Base-by-base conservation (phyloP, 2,888 invertebrate species). In the Keiferia lycopersicella region DNA sequence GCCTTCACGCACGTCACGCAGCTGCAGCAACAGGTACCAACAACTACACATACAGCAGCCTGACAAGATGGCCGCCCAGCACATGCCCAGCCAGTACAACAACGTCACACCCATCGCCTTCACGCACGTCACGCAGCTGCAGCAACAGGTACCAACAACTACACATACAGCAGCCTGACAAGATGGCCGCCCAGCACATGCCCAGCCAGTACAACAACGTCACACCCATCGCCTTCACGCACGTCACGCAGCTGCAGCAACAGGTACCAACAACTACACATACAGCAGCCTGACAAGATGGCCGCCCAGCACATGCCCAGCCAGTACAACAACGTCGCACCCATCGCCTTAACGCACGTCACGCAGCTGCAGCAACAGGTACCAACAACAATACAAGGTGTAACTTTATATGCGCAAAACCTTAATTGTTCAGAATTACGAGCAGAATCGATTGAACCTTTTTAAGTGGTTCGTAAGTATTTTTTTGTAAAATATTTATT, bases 141-240 rank as follows among this genome's bases (percentile, higher is more conserved):
- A 14, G 50, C 71, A 3, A 69, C 78, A 69, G 71, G 81, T 80
- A 7, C 10, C 6, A 26, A 26, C 26, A 26, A 26, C 26, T 4
- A 26, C 26, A 26, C 6, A 26, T 26, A 26, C 26, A 26, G 70
- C 93, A 93, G 73, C 88, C 92, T 18, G 93, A 92, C 78, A 89
- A 89, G 77, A 81, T 88, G 85, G 77, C 83, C 45, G 73, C 76
- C 69, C 83, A 81, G 65, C 65, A 71, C 61, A 66, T n/a, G 34
- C 20, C 38, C 39, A 45, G 16, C 30, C 2, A 2, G 30, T 38
- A 53, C 53, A 53, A 38, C 39, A 64, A 64, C 66, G 68, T 75
- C 64, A 16, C 71, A 1, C 34, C 34, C 34, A 34, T 34, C 26
- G 18, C 66, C 6, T 80, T 79, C 69, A 62, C 67, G 14, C 67